These are phyloP conservation scores for Steinernema hermaphroditum DNA, from an alignment of 2,888 invertebrate species.

Conservation along the genomic window DNA sequence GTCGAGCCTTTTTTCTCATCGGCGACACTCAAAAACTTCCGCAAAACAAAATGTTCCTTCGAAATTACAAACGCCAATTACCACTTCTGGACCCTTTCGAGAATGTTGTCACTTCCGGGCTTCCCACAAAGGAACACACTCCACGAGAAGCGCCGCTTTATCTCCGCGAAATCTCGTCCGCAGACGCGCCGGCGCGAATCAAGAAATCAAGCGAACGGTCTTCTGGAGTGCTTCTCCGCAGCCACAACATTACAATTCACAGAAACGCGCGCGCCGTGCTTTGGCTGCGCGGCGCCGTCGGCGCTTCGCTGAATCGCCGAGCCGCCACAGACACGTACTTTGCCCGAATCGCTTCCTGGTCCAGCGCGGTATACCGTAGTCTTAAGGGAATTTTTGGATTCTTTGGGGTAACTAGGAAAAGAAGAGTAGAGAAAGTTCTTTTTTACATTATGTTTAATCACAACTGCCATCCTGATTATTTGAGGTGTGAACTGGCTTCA, in stretches of 20 bases:
- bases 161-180: background rate
- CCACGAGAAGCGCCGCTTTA: constrained; percentile 8
- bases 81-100: background rate
- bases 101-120: background rate
- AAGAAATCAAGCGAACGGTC: constrained; percentile 18
- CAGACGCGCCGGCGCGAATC: background rate
- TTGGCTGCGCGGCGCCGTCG: background rate
- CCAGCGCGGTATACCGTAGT: background rate
- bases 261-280: constrained; percentile 7
- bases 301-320: background rate
- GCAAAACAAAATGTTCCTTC: too few relatives aligned
- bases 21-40: too few relatives aligned
- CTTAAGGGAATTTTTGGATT: background rate
- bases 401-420: too few relatives aligned
- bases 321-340: background rate
- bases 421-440: background rate
- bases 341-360: background rate
- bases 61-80: too few relatives aligned
- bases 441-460: too few relatives aligned
- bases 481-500: too few relatives aligned
- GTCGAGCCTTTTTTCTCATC: too few relatives aligned
- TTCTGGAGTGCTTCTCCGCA: background rate
- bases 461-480: too few relatives aligned
- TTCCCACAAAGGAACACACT: background rate
- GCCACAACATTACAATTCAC: constrained; percentile 22